Evolutionary conservation across 2,113 vertebrate genomes (phyloP).

Genomic region (Chauna torquata): DNA sequence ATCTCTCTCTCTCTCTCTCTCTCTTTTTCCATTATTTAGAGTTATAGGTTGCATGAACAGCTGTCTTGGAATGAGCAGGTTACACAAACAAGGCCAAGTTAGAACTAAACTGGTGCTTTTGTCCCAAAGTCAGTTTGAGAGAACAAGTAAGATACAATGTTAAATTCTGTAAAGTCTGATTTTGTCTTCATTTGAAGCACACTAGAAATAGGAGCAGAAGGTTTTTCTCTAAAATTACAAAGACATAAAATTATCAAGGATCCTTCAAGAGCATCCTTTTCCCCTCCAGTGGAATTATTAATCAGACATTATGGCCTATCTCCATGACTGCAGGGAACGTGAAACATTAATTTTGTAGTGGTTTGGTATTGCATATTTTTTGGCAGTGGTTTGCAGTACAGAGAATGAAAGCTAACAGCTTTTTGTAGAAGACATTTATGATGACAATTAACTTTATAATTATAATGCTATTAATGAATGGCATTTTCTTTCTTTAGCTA

Average conservation of each 20-base stretch:
- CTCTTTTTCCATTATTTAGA: too few species aligned
- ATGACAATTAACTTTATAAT: not conserved
- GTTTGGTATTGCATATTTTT: not conserved
- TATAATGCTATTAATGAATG: not conserved
- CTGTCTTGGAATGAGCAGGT: too few species aligned
- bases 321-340: not conserved
- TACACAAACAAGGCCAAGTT: too few species aligned
- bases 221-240: not conserved
- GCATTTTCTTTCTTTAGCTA: not conserved
- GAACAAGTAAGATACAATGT: too few species aligned
- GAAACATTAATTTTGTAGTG: not conserved
- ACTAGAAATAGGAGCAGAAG: too few species aligned
- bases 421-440: not conserved
- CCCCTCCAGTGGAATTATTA: not conserved
- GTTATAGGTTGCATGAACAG: too few species aligned
- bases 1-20: too few species aligned
- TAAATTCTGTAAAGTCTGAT: too few species aligned
- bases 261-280: not conserved
- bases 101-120: too few species aligned
- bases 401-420: not conserved
- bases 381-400: not conserved
- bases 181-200: too few species aligned
- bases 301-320: not conserved
- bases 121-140: too few species aligned
- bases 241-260: not conserved